A percentile compares a stretch with the other conserved stretches of the same genome.
Conservation (phyloP, 2,888 invertebrate genomes). For the Hydrotaea cyrtoneurina region DNA sequence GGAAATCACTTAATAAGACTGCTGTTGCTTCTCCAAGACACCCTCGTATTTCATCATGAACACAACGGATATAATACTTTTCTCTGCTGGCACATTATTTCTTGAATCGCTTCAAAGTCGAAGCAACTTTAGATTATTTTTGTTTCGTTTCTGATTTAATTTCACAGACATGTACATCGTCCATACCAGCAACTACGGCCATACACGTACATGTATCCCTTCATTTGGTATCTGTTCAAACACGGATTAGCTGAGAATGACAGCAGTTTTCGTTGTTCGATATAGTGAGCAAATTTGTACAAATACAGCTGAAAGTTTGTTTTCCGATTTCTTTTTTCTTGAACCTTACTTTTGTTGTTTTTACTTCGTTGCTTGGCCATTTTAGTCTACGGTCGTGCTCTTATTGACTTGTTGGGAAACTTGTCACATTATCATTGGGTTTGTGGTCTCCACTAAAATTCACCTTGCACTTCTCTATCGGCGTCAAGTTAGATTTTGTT, state of each 20-base stretch:
- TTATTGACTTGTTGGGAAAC: slow-evolving; percentile 50
- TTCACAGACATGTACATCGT: neutral
- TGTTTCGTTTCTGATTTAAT: neutral
- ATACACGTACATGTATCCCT: slow-evolving; percentile 10
- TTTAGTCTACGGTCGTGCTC: slow-evolving; percentile 24
- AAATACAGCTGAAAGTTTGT: slow-evolving; percentile 23
- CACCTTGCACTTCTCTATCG: neutral
- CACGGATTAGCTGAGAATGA: slow-evolving; percentile 25
- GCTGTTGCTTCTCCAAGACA: neutral
- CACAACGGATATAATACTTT: neutral
- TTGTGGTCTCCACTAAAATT: neutral
- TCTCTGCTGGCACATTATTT: slow-evolving; percentile 11
- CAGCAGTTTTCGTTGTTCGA: neutral
- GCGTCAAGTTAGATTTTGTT: slow-evolving; percentile 53
- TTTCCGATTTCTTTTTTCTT: neutral
- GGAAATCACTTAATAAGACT: too few species aligned
- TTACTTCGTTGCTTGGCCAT: neutral
- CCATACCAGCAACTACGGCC: neutral
- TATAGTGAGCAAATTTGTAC: neutral
- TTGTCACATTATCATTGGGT: neutral
- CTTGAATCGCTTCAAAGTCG: neutral
- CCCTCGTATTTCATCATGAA: neutral
- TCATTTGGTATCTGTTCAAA: neutral
- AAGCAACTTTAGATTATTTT: neutral
- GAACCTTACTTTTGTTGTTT: neutral